A percentile compares a stretch with the other conserved stretches of the same genome.
These are phyloP conservation scores for Aphidius ervi DNA, from an alignment of 1,140 invertebrate species.

Conservation along the genomic window DNA sequence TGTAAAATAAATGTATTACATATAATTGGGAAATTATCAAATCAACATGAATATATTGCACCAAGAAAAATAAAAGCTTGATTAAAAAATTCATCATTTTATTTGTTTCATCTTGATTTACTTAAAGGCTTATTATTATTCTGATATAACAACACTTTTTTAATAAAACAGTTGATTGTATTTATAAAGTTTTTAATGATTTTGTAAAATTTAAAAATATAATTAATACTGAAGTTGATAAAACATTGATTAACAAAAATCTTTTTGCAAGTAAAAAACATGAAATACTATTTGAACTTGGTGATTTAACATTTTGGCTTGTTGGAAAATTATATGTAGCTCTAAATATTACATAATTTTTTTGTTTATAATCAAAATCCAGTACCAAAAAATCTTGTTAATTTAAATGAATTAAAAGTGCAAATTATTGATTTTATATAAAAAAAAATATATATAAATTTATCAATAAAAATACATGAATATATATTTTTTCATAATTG, in stretches of 20 bases:
- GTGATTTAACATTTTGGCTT: slow-evolving; percentile 44
- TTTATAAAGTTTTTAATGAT: slow-evolving; percentile 68
- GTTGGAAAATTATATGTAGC: slow-evolving; percentile 66
- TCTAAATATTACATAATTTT: slow-evolving; percentile 66
- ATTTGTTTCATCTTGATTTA: slow-evolving; percentile 65
- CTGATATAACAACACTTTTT: slow-evolving; percentile 31
- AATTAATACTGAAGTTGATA: slow-evolving; percentile 56
- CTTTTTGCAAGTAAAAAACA: slow-evolving; percentile 74
- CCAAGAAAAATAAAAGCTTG: no score
- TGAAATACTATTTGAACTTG: slow-evolving; percentile 62
- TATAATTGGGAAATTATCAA: slow-evolving; percentile 54
- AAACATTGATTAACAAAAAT: slow-evolving; percentile 63
- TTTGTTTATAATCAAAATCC: slow-evolving; percentile 77
- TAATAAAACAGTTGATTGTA: slow-evolving; percentile 61
- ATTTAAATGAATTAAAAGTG: no score
- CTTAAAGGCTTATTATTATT: slow-evolving; percentile 62
- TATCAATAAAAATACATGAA: no score
- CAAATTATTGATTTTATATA: no score
- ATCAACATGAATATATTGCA: no score
- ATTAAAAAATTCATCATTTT: slow-evolving; percentile 63
- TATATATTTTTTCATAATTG: not conserved
- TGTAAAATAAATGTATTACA: slow-evolving; percentile 65
- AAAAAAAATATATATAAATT: no score
- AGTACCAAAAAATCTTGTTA: slow-evolving; percentile 71
- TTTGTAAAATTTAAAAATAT: slow-evolving; percentile 62